Evolutionary conservation across 2,888 invertebrate species (phyloP), one percentile per base, ranked within the genome.

Genomic region (Panopea generosa): DNA sequence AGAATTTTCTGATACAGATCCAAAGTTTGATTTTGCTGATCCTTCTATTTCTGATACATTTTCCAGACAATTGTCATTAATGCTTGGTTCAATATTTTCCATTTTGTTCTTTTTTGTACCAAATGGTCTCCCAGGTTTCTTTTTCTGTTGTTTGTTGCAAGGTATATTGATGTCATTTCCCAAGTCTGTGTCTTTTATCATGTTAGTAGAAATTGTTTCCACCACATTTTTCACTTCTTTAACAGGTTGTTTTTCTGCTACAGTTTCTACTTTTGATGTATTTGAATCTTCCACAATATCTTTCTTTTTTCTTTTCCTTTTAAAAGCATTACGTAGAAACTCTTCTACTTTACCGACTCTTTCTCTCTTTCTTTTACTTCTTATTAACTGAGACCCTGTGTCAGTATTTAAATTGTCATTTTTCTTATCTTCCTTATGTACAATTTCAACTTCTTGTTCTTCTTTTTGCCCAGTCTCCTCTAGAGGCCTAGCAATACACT

Each of bases 341-440:
- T 72, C 77, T 43, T 77, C 77, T 4, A 77, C 77, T 56, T 72
- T 77, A 16, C 77, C 61, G 47, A 72, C 72, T 43, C 72, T 62
- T 55, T 61, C 72, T 33, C 77, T 22, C 52, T 72, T 77, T 24
- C 77, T 55, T 49, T 77, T 77, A 7, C 72, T 66, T 57, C 62
- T 59, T 18, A 72, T 38, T 4, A 68, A 49, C 49, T 24, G 26
- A 20, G 61, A 49, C 33, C 33, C 33, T 33, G 11, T 33, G 4
- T 33, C 33, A 7, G 33, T 33, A 33, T 33, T 11, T 2, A 33
- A 33, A 33, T 11, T 7, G 4, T 33, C 33, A 33, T 7, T 11
- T 45, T 4, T 45, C 20, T 45, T 45, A 16, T 45, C 45, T 18
- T 45, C 45, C 6, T 6, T 3, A 20, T 45, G 6, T 45, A 11